Evolutionary conservation across 2,888 invertebrate genomes (phyloP).

Genomic region (Tachina fera): DNA sequence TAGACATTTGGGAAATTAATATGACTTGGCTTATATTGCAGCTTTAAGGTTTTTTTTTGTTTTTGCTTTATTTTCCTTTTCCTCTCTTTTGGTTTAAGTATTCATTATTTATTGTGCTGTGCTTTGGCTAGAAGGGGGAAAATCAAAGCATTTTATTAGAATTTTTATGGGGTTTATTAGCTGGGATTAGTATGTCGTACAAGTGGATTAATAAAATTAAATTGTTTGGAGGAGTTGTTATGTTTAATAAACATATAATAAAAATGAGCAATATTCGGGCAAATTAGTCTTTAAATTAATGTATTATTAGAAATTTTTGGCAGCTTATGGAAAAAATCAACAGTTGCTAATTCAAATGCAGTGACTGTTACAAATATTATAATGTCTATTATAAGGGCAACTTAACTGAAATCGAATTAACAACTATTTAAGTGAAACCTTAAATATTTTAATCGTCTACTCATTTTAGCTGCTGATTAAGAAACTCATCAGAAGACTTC

Average conservation of each 20-base stretch:
- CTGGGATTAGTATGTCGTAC: constrained; percentile 78
- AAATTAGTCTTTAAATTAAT: not conserved
- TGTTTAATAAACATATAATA: constrained; percentile 15
- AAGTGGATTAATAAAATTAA: constrained; percentile 78
- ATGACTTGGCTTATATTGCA: constrained; percentile 59
- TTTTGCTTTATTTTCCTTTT: constrained; percentile 17
- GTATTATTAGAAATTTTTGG: not conserved
- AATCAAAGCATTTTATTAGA: constrained; percentile 75
- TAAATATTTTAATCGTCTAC: too few relatives aligned
- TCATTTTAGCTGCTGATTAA: too few relatives aligned
- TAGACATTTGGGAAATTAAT: constrained; percentile 72
- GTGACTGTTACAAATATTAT: not conserved
- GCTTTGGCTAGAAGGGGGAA: constrained; percentile 25
- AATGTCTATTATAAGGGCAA: too few relatives aligned
- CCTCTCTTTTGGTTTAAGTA: not conserved
- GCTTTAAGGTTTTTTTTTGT: constrained; percentile 52
- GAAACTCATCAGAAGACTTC: too few relatives aligned
- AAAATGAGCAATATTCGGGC: not conserved
- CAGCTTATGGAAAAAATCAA: constrained; percentile 3
- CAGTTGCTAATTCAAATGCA: constrained; percentile 4
- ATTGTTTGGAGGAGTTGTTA: constrained; percentile 61
- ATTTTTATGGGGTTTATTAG: constrained; percentile 78
- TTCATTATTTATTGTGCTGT: constrained; percentile 48
- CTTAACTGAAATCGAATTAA: too few relatives aligned
- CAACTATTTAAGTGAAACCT: too few relatives aligned